phyloP scores from a whole-genome alignment of 2,797 vertebrate species.

The Heteromormyrus szaboi region DNA sequence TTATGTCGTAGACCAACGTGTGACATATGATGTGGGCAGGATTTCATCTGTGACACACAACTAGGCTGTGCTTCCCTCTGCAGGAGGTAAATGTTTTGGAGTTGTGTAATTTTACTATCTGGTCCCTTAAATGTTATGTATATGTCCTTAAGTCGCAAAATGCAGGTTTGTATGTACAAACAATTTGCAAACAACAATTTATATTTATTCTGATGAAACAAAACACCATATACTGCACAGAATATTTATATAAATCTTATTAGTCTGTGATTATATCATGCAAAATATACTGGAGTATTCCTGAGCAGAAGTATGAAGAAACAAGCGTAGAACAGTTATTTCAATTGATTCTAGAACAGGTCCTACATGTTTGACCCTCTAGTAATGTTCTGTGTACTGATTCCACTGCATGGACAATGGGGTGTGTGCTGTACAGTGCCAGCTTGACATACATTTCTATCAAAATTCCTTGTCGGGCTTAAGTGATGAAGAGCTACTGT shows the following conservation, averaged over 20 bases:
- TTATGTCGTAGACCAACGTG: no score
- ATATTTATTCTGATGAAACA: background rate
- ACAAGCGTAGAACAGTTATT: background rate
- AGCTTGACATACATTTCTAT: background rate
- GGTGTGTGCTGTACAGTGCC: background rate
- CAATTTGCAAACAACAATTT: background rate
- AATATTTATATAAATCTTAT: background rate
- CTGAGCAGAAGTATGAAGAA: background rate
- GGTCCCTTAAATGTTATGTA: background rate
- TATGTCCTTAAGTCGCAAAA: background rate
- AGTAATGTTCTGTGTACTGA: background rate
- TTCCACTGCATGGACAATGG: background rate
- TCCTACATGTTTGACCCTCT: background rate
- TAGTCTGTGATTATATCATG: background rate
- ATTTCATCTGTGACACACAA: background rate
- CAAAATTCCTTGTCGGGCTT: background rate
- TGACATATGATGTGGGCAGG: background rate
- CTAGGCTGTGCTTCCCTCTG: background rate
- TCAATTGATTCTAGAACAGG: background rate
- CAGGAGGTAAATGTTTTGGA: background rate
- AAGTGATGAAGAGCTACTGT: background rate
- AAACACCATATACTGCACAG: background rate
- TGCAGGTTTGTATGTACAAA: background rate
- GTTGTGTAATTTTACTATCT: background rate
- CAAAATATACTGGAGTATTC: background rate